Evolutionary conservation across 2,113 vertebrate genomes (phyloP).

Genomic region (Ciconia stormi): DNA sequence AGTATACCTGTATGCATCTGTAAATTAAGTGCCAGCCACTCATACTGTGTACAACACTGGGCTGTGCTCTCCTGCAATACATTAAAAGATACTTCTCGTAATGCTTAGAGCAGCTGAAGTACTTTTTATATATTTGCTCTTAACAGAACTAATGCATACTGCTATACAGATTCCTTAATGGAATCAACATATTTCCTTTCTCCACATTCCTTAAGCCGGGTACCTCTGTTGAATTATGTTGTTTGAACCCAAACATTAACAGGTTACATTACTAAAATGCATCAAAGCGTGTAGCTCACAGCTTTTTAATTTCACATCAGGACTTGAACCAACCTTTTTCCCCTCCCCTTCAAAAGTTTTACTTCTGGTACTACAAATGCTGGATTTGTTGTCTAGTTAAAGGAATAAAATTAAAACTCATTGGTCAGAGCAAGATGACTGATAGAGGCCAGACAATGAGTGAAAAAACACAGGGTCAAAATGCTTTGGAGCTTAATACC

Average conservation of each 20-base stretch:
- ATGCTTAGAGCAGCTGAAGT: slow-evolving; percentile 80
- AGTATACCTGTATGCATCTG: slow-evolving; percentile 85
- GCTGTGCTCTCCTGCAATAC: slow-evolving; percentile 74
- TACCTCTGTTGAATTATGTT: slow-evolving; percentile 49
- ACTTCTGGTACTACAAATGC: slow-evolving; percentile 72
- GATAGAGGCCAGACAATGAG: slow-evolving; percentile 59
- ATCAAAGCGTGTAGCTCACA: slow-evolving; percentile 40
- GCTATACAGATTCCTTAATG: slow-evolving; percentile 89
- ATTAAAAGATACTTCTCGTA: slow-evolving; percentile 74
- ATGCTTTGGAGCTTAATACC: slow-evolving; percentile 34
- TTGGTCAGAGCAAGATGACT: slow-evolving; percentile 48
- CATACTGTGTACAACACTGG: slow-evolving; percentile 66
- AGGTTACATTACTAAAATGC: slow-evolving; percentile 51
- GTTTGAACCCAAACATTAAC: slow-evolving; percentile 64
- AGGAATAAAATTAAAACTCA: slow-evolving; percentile 63
- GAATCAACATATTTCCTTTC: slow-evolving; percentile 95
- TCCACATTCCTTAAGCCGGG: slow-evolving; percentile 83
- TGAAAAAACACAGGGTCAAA: slow-evolving; percentile 42
- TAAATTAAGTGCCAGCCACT: slow-evolving; percentile 76
- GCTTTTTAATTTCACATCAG: neutral
- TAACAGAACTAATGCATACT: slow-evolving; percentile 88
- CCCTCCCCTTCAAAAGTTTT: slow-evolving; percentile 46
- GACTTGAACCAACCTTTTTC: slow-evolving; percentile 30
- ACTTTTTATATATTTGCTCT: slow-evolving; percentile 82
- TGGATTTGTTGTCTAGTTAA: slow-evolving; percentile 68